phyloP scores from a whole-genome alignment of 2,888 invertebrate species.

The Bombylius discolor region DNA sequence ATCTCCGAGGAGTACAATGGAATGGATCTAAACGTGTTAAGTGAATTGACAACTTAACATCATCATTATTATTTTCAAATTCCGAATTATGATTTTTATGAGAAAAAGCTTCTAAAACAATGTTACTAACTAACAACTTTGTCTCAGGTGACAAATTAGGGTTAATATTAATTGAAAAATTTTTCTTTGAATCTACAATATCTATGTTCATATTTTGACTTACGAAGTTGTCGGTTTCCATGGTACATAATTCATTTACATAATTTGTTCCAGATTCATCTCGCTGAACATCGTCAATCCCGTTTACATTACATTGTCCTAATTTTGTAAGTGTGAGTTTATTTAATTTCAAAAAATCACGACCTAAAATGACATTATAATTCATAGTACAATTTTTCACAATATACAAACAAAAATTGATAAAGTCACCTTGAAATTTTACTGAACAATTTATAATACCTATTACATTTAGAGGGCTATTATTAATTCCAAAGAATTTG shows the following conservation, averaged over 20 bases:
- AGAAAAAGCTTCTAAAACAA: background rate
- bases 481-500: background rate
- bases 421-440: background rate
- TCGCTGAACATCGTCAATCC: background rate
- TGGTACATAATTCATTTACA: background rate
- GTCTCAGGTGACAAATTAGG: background rate
- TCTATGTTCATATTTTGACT: background rate
- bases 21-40: background rate
- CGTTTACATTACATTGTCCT: background rate
- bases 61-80: background rate
- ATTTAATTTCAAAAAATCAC: background rate
- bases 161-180: background rate
- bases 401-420: background rate
- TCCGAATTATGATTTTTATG: background rate
- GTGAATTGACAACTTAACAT: background rate
- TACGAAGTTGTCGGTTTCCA: background rate
- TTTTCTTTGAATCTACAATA: background rate
- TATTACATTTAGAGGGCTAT: background rate
- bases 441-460: slow-evolving; percentile 1
- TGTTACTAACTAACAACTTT: background rate
- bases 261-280: background rate
- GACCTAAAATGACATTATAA: background rate
- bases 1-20: background rate
- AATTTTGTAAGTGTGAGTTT: background rate
- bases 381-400: background rate